phyloP scores from a whole-genome alignment of 2,113 vertebrate genomes.

The Antigone vipio region DNA sequence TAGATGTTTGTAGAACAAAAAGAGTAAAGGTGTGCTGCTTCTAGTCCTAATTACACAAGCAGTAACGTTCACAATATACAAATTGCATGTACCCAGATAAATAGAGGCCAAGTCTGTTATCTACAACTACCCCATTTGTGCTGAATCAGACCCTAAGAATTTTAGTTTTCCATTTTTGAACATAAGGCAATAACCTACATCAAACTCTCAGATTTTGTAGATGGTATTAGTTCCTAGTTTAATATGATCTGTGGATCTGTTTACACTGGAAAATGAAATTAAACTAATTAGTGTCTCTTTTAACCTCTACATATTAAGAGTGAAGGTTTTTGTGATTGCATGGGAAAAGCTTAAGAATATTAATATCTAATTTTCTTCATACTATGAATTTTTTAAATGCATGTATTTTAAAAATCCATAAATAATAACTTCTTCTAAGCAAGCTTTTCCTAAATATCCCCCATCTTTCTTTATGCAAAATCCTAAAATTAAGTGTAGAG shows the following conservation, averaged over 20 bases:
- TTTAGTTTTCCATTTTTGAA: neutral
- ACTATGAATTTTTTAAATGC: neutral
- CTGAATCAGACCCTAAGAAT: neutral
- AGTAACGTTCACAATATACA: neutral
- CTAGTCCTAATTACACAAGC: neutral
- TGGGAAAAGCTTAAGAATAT: neutral
- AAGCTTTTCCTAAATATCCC: neutral
- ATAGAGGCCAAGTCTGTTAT: neutral
- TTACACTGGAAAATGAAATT: neutral
- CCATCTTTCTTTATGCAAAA: neutral
- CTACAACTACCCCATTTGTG: neutral
- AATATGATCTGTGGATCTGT: neutral
- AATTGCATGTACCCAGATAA: fast-evolving
- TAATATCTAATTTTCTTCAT: neutral
- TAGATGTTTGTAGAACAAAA: neutral
- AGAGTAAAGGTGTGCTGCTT: neutral
- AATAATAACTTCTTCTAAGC: neutral
- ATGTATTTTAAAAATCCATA: neutral
- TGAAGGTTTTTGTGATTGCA: neutral
- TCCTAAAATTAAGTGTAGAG: neutral
- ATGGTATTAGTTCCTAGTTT: neutral
- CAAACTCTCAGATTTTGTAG: neutral
- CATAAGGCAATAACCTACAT: neutral
- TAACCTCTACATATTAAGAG: neutral
- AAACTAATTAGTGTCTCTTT: neutral